These are phyloP conservation scores for Dreissena rostriformis DNA, from an alignment of 1,140 invertebrate genomes.

Conservation along the genomic window DNA sequence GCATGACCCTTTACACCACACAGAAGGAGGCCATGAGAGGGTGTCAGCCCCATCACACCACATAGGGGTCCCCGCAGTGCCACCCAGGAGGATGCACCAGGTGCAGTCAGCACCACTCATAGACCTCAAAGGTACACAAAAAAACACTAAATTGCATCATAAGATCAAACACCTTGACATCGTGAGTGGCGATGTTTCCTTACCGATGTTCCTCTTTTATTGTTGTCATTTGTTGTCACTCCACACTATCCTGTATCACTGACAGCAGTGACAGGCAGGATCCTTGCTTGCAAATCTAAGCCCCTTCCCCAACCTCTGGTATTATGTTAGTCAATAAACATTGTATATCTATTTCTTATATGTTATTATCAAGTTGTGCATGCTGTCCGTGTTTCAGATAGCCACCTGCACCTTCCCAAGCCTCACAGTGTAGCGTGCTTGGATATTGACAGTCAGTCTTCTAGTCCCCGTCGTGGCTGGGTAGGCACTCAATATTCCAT, in stretches of 20 bases:
- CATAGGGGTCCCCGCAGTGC: slow-evolving; percentile 5
- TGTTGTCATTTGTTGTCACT: not conserved
- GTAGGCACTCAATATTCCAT: slow-evolving; percentile 22
- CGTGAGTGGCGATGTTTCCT: too few species aligned
- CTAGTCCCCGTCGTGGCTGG: slow-evolving; percentile 55
- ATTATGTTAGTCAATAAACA: not conserved
- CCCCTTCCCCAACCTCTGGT: not conserved
- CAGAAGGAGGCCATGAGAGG: too few species aligned
- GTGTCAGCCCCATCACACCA: too few species aligned
- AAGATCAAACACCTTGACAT: too few species aligned
- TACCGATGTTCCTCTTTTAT: not conserved
- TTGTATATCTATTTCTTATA: too few species aligned
- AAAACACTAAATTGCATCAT: too few species aligned
- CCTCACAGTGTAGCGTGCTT: slow-evolving; percentile 52
- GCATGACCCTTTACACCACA: too few species aligned
- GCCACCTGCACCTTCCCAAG: slow-evolving; percentile 55
- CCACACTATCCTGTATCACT: too few species aligned
- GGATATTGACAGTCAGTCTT: slow-evolving; percentile 29
- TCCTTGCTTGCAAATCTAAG: not conserved
- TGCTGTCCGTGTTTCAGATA: slow-evolving; percentile 28
- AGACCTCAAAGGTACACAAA: slow-evolving; percentile 7
- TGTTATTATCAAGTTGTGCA: too few species aligned
- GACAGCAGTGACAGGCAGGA: too few species aligned
- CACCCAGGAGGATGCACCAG: slow-evolving; percentile 9
- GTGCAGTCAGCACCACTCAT: slow-evolving; percentile 47